These are phyloP conservation scores for Ectobius pallidus DNA, from an alignment of 2,888 invertebrate genomes.

Conservation along the genomic window DNA sequence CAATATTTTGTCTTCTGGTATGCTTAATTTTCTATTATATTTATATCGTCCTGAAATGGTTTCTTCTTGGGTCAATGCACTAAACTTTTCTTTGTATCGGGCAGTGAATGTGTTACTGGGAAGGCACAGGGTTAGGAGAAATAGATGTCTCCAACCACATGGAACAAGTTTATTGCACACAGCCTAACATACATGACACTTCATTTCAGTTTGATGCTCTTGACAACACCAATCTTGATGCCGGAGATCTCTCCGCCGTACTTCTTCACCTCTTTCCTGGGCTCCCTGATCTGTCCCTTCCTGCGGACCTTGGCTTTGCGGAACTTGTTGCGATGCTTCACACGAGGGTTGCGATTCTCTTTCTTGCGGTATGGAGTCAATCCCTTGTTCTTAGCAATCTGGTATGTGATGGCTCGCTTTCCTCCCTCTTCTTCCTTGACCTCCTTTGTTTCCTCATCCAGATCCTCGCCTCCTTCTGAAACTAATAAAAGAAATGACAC, in stretches of 20 bases:
- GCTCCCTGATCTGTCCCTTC: conserved; percentile 88
- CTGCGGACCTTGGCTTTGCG: conserved; percentile 90
- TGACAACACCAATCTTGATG: conserved; percentile 86
- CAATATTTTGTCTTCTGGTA: too few species aligned
- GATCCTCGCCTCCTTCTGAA: conserved; percentile 48
- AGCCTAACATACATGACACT: too few species aligned
- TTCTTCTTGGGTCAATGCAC: too few species aligned
- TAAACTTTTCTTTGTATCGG: too few species aligned
- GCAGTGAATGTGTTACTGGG: too few species aligned
- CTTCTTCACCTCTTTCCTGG: conserved; percentile 76
- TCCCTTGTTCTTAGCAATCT: conserved; percentile 96
- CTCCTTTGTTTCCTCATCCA: conserved; percentile 52
- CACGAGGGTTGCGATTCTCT: conserved; percentile 91
- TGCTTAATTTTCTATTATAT: too few species aligned
- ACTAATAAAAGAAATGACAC: too few species aligned
- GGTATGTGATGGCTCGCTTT: conserved; percentile 87
- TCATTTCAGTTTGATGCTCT: conserved; percentile 87
- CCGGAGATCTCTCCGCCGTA: conserved; percentile 95
- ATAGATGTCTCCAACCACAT: too few species aligned
- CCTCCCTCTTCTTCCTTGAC: conserved; percentile 49
- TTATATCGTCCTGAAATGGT: too few species aligned
- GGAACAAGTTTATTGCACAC: too few species aligned
- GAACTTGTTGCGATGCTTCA: conserved; percentile 92
- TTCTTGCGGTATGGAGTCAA: conserved; percentile 90
- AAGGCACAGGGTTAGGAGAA: too few species aligned